These are phyloP conservation scores for Caenorhabditis imperialis DNA, from an alignment of 2,888 invertebrate genomes.

Conservation along the genomic window DNA sequence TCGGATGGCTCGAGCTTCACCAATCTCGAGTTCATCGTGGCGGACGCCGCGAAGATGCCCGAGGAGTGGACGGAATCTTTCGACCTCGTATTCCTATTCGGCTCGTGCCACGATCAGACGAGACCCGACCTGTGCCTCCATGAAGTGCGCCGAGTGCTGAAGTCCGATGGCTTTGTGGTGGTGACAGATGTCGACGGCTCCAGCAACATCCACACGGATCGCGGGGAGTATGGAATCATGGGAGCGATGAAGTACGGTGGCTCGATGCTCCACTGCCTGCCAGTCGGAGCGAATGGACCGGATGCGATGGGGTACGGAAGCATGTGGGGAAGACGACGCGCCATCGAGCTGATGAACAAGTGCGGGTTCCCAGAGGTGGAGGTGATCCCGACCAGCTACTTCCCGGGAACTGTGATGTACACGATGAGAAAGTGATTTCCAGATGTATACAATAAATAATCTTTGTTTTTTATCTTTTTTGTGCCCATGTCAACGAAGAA, in stretches of 20 bases:
- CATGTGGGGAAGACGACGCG: conserved; percentile 68
- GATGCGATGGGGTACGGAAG: conserved; percentile 66
- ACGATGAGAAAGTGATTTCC: too few relatives aligned
- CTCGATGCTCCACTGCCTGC: conserved; percentile 70
- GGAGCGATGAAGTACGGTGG: conserved; percentile 57
- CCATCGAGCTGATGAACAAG: conserved; percentile 53
- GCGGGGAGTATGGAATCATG: conserved; percentile 17
- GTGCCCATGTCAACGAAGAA: too few relatives aligned
- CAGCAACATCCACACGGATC: conserved; percentile 50
- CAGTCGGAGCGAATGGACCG: conserved; percentile 64
- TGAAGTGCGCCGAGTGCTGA: conserved; percentile 69
- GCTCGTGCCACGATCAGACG: conserved; percentile 72
- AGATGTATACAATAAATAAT: too few relatives aligned
- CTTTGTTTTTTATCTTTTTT: too few relatives aligned
- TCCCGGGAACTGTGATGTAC: conserved; percentile 62
- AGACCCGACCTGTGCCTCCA: conserved; percentile 69
- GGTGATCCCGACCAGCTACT: conserved; percentile 54
- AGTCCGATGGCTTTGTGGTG: conserved; percentile 67
- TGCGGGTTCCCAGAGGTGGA: conserved; percentile 57
- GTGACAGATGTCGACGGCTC: conserved; percentile 68
- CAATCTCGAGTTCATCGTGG: conserved; percentile 60
- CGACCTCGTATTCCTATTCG: conserved; percentile 69
- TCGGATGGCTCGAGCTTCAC: conserved; percentile 32
- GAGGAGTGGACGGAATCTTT: conserved; percentile 60
- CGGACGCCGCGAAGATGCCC: conserved; percentile 59